Conservation (phyloP, 2,888 invertebrate genomes). For the Sphinx pinastri region DNA sequence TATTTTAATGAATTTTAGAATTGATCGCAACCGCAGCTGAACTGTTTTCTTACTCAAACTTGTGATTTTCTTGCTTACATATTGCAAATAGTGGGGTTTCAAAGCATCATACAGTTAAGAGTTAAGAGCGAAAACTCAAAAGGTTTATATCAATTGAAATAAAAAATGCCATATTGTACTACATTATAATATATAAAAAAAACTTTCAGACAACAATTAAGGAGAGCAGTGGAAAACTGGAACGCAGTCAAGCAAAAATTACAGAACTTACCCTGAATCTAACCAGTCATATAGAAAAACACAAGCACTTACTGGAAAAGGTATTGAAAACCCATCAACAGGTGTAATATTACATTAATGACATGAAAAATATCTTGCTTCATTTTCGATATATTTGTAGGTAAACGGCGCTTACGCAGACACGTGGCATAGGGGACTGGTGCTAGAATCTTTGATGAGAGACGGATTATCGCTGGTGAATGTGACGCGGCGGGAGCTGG, state of each 20-base stretch:
- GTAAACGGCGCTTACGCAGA: conserved; percentile 86
- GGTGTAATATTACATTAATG: neutral
- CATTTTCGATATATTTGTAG: conserved; percentile 54
- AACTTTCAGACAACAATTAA: conserved; percentile 74
- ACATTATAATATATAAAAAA: neutral
- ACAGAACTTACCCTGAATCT: conserved; percentile 69
- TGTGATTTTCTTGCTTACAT: too few species aligned
- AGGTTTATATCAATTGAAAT: too few species aligned
- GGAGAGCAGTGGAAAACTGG: conserved; percentile 71
- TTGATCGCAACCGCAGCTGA: too few species aligned
- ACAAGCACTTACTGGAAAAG: conserved; percentile 73
- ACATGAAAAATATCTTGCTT: neutral
- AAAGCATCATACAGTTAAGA: too few species aligned
- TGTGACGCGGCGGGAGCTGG: conserved; percentile 79
- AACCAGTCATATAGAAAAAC: conserved; percentile 67
- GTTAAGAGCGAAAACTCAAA: too few species aligned
- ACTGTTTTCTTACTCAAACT: too few species aligned
- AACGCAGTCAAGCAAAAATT: conserved; percentile 68
- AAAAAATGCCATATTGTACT: neutral
- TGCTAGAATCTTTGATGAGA: conserved; percentile 76
- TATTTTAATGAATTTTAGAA: too few species aligned
- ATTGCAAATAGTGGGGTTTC: too few species aligned
- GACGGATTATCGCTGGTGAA: conserved; percentile 80
- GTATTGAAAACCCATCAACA: conserved; percentile 46
- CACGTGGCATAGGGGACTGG: conserved; percentile 82